Percentiles rank a stretch among this genome's conserved stretches.
Conservation (phyloP, 2,888 invertebrate species). For the Philereme vetulata region DNA sequence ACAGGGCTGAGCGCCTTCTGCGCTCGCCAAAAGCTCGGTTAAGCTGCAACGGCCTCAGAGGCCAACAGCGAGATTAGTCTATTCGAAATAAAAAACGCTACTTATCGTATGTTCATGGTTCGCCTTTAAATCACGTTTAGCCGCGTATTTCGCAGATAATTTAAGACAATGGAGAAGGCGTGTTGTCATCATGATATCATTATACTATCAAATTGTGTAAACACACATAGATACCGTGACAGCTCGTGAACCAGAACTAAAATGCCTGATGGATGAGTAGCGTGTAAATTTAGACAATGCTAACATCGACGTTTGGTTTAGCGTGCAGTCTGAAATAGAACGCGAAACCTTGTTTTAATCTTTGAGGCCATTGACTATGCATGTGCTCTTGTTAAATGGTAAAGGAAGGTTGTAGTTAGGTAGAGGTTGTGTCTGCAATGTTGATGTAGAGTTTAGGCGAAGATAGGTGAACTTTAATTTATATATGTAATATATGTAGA, state of each 20-base stretch:
- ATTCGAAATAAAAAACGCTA: too few species aligned
- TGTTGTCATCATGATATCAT: not conserved
- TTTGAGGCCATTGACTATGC: conserved; percentile 14
- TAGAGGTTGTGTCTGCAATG: not conserved
- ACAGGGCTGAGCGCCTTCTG: too few species aligned
- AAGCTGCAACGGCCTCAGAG: too few species aligned
- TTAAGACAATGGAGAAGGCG: not conserved
- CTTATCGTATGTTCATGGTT: too few species aligned
- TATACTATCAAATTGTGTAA: not conserved
- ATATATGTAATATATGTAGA: too few species aligned
- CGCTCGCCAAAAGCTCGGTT: too few species aligned
- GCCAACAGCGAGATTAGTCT: too few species aligned
- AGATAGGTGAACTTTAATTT: too few species aligned
- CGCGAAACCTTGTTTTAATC: conserved; percentile 17
- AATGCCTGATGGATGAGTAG: conserved; percentile 15
- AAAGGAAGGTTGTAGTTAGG: not conserved
- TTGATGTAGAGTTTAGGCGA: too few species aligned
- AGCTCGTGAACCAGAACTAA: conserved; percentile 4
- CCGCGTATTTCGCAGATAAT: conserved; percentile 10
- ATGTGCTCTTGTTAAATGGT: conserved; percentile 8
- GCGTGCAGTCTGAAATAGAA: conserved; percentile 19
- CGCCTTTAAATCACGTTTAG: not conserved
- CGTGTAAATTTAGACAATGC: conserved; percentile 20
- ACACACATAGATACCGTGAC: not conserved
- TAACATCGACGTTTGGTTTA: conserved; percentile 13